Percentiles rank a stretch among this genome's conserved stretches.
phyloP scores from a whole-genome alignment of 2,888 invertebrate genomes.

The Amiota communis region DNA sequence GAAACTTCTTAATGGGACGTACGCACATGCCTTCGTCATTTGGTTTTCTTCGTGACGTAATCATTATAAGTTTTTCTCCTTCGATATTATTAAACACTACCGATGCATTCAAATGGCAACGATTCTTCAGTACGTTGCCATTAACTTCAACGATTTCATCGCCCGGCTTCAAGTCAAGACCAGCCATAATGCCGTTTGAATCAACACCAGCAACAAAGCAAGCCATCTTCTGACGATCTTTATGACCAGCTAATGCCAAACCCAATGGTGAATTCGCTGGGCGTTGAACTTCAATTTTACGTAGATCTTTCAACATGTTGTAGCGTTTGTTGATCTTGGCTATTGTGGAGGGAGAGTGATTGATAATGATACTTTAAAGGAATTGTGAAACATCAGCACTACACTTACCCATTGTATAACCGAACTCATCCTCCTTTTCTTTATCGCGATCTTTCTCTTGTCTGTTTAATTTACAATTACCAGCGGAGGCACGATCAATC shows the following conservation, averaged over 20 bases:
- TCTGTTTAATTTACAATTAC: constrained; percentile 84
- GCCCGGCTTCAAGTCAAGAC: constrained; percentile 86
- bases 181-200: constrained; percentile 86
- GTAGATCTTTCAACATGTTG: constrained; percentile 84
- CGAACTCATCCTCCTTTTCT: constrained; percentile 92
- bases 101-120: constrained; percentile 97
- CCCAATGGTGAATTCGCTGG: constrained; percentile 87
- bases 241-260: constrained; percentile 93
- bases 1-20: constrained; percentile 89
- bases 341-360: constrained; percentile 65
- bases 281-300: constrained; percentile 79
- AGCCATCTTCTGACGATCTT: constrained; percentile 94
- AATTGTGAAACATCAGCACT: too few relatives aligned
- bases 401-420: constrained; percentile 91
- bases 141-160: constrained; percentile 98
- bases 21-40: constrained; percentile 84
- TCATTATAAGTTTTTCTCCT: constrained; percentile 87
- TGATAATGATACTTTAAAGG: constrained; percentile 41
- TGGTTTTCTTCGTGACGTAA: constrained; percentile 73
- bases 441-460: constrained; percentile 86
- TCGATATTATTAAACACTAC: constrained; percentile 94
- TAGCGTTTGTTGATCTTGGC: constrained; percentile 96
- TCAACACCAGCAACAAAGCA: constrained; percentile 97
- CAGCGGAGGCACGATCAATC: constrained; percentile 93
- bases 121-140: constrained; percentile 92